Conservation (phyloP, 2,797 vertebrate species). For the Periophthalmus magnuspinnatus region DNA sequence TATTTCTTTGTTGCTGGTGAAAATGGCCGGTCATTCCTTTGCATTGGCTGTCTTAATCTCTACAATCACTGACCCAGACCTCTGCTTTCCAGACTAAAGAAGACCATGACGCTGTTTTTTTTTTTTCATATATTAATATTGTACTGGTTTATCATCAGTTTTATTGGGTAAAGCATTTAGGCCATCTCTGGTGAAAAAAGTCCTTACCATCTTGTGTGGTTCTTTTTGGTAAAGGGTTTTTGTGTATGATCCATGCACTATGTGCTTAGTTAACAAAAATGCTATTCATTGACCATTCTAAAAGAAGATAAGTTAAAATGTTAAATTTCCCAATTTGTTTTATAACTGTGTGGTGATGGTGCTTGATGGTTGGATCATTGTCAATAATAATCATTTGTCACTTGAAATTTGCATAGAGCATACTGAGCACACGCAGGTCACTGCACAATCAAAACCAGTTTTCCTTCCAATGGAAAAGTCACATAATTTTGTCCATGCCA, state of each 20-base stretch:
- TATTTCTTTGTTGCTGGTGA: neutral
- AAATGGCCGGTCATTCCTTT: neutral
- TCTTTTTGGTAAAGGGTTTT: neutral
- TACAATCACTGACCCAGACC: neutral
- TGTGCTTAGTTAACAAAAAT: neutral
- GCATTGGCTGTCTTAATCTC: neutral
- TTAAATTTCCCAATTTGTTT: neutral
- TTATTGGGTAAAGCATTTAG: neutral
- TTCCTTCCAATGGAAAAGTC: constrained; percentile 32
- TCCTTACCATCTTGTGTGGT: neutral
- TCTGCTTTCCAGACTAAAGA: neutral
- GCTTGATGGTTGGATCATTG: neutral
- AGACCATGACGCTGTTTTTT: too few relatives aligned
- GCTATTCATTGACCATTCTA: neutral
- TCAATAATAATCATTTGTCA: neutral
- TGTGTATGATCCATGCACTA: too few relatives aligned
- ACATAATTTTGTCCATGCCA: neutral
- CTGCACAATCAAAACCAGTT: constrained; percentile 67
- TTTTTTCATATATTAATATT: too few relatives aligned
- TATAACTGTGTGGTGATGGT: neutral
- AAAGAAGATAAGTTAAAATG: neutral
- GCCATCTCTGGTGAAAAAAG: neutral
- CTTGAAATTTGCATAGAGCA: neutral
- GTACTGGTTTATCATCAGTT: neutral
- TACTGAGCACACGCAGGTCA: constrained; percentile 23